A percentile compares a stretch with the other conserved stretches of the same genome.
Evolutionary conservation across 2,113 vertebrate genomes (phyloP).

Genomic region (Parus major): DNA sequence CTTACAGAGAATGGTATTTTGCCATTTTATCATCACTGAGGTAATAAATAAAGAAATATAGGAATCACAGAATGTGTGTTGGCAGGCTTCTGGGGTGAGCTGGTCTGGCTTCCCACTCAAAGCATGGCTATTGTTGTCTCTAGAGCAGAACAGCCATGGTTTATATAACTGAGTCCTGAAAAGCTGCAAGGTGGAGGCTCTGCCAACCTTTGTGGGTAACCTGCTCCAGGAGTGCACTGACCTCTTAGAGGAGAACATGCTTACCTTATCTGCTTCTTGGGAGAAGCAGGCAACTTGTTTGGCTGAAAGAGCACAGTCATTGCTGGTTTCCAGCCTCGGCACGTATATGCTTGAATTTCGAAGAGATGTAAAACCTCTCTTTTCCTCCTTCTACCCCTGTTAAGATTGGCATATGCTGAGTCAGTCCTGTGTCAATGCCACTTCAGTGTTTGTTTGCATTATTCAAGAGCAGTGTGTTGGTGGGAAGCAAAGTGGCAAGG

Average conservation of each 20-base stretch:
- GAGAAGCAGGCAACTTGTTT: not conserved
- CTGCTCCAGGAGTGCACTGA: not conserved
- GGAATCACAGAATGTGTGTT: not conserved
- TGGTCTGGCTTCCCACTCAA: fast-evolving
- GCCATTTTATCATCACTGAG: not conserved
- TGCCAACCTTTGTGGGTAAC: not conserved
- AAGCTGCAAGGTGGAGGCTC: not conserved
- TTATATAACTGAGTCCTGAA: not conserved
- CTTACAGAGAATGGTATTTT: not conserved
- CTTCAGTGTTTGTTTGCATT: not conserved
- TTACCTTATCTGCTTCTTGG: not conserved
- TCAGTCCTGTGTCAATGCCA: not conserved
- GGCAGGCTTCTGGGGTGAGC: not conserved
- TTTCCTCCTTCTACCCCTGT: not conserved
- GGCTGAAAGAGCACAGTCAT: not conserved
- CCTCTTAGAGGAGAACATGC: not conserved
- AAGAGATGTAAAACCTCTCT: not conserved
- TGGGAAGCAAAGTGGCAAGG: not conserved
- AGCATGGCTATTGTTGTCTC: fast-evolving
- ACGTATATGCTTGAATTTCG: not conserved
- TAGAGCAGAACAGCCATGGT: not conserved
- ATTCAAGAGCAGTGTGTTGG: not conserved
- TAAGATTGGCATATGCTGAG: not conserved
- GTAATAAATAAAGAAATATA: not conserved
- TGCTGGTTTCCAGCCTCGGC: not conserved